A percentile compares a stretch with the other conserved stretches of the same genome.
phyloP scores from a whole-genome alignment of 2,888 invertebrate genomes.

The Tineola bisselliella region DNA sequence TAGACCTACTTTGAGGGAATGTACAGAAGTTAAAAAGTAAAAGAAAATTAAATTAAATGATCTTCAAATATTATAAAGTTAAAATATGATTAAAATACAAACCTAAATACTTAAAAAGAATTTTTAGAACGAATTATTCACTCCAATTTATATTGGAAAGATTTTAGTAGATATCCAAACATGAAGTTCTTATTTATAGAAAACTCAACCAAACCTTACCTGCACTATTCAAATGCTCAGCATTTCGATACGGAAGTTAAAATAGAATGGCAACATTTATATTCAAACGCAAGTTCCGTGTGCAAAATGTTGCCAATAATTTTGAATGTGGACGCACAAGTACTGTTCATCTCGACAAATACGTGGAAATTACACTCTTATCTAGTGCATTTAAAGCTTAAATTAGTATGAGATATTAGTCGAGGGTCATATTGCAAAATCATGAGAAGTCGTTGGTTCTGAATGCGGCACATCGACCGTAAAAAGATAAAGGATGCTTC shows the following conservation, averaged over 20 bases:
- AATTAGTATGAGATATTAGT: not conserved
- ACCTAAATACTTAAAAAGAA: too few relatives aligned
- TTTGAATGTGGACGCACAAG: slow-evolving; percentile 20
- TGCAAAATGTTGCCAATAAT: slow-evolving; percentile 27
- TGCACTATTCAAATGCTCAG: slow-evolving; percentile 5
- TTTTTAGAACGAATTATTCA: too few relatives aligned
- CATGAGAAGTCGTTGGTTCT: slow-evolving; percentile 28
- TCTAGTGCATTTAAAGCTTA: not conserved
- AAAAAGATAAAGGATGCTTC: slow-evolving; percentile 30
- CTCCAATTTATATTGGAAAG: too few relatives aligned
- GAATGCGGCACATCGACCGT: slow-evolving; percentile 28
- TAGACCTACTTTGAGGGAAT: too few relatives aligned
- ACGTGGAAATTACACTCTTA: not conserved
- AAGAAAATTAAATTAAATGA: too few relatives aligned
- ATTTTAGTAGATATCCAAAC: too few relatives aligned
- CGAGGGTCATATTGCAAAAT: slow-evolving; percentile 25
- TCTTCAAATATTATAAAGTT: too few relatives aligned
- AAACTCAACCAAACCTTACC: not conserved
- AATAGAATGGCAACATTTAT: slow-evolving; percentile 14
- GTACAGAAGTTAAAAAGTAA: too few relatives aligned
- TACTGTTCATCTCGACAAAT: not conserved
- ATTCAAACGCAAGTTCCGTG: slow-evolving; percentile 18
- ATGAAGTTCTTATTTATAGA: not conserved
- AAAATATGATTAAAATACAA: too few relatives aligned
- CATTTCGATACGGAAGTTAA: slow-evolving; percentile 10